Base-by-base conservation (phyloP, 2,888 invertebrate genomes). In the Disparrhopalites patrizii region DNA sequence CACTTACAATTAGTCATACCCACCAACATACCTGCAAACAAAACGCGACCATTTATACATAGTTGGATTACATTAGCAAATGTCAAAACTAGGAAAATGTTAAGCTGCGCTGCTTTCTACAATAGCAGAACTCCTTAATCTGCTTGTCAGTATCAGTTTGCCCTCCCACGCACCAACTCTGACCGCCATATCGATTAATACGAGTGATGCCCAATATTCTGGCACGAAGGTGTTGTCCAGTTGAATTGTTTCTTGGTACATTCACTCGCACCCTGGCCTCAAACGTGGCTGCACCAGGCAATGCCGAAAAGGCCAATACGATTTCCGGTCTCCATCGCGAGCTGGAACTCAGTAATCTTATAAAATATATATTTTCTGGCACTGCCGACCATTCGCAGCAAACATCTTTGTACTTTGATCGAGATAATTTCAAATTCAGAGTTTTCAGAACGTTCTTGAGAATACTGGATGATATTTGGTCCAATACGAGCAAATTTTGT, bases 71-170 rank as follows among this genome's bases (percentile, higher is more conserved):
- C n/a, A n/a, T n/a, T n/a, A n/a, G n/a, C n/a, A n/a, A n/a, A n/a
- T n/a, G n/a, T n/a, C n/a, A 47, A 47, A 23, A 7, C 4, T 3
- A 20, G 20, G 2, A 47, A 47, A 47, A 20, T 20, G 23, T 47
- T 15, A 15, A 7, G 20, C 23, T n/a, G n/a, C n/a, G n/a, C 8
- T 47, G 20, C 3, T 47, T 15, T 15, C 10, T 52, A 30, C 52
- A 52, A 7, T 28, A 28, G 18, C 52, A 52, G 2, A 52, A 4
- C 23, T 52, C 52, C 18, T 52, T 52, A n/a, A 52, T 52, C n/a
- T 20, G 5, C 25, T 52, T 52, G 15, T 52, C 52, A 8, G 27
- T n/a, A n/a, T 52, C 52, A 52, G 52, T 52, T 52, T 52, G 13
- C 5, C 30, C 27, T 10, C 30, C 3, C 3, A 52, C 28, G 15